These are phyloP conservation scores for Rhyacophila evoluta DNA, from an alignment of 2,888 invertebrate genomes.

Conservation along the genomic window DNA sequence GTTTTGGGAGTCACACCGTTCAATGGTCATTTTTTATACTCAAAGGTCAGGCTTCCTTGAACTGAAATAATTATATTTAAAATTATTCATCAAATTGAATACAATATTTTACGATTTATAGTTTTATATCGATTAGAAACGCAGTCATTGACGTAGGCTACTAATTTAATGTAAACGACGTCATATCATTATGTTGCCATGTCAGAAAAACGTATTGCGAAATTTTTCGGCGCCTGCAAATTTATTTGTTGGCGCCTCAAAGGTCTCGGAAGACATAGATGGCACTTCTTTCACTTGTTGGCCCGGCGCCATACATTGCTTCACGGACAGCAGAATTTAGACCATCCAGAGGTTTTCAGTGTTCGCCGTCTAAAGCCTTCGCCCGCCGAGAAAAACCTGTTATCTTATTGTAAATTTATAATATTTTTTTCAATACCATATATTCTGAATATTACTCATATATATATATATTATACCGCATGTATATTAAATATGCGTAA, in stretches of 20 bases:
- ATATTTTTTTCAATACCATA: too few species aligned
- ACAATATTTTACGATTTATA: neutral
- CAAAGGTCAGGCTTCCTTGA: neutral
- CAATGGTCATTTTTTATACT: neutral
- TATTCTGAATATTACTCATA: too few species aligned
- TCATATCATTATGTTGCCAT: neutral
- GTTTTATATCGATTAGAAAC: neutral
- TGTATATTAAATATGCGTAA: too few species aligned
- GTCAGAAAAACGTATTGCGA: neutral
- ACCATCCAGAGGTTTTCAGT: neutral
- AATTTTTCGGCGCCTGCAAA: neutral
- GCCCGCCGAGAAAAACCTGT: too few species aligned
- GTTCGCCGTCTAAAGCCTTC: too few species aligned
- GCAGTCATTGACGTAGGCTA: neutral
- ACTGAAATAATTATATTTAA: neutral
- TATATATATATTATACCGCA: too few species aligned
- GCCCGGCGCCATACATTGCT: neutral
- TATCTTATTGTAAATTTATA: too few species aligned
- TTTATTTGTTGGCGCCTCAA: neutral
- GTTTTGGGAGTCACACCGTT: neutral
- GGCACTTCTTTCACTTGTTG: neutral
- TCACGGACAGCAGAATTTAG: neutral
- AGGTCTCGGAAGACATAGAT: neutral
- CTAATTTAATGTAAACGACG: neutral
- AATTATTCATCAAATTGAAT: neutral